A percentile compares a stretch with the other conserved stretches of the same genome.
Conservation (phyloP, 1,140 invertebrate genomes). For the Orchesella cincta region DNA sequence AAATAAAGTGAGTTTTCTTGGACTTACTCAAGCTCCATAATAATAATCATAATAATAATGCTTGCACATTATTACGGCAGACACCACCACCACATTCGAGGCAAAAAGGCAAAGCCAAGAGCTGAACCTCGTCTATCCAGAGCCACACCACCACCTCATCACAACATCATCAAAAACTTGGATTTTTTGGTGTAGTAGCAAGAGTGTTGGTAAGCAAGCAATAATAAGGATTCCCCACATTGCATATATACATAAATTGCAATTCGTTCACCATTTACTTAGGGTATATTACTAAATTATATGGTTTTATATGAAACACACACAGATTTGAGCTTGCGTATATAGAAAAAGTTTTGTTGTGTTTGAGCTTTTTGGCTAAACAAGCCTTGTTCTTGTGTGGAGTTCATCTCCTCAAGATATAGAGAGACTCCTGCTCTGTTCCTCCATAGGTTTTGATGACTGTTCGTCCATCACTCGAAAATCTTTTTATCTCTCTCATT, state of each 20-base stretch:
- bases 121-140: not conserved
- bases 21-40: not conserved
- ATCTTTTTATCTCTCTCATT: constrained; percentile 11
- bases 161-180: not conserved
- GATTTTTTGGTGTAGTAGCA: not conserved
- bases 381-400: not conserved
- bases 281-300: constrained; percentile 4
- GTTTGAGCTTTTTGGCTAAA: not conserved
- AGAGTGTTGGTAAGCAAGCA: no score
- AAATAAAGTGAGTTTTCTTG: not conserved
- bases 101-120: not conserved
- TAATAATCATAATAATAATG: constrained; percentile 22
- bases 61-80: constrained; percentile 11
- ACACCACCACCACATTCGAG: not conserved
- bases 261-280: constrained; percentile 3
- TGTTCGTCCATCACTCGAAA: constrained; percentile 4
- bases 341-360: no score
- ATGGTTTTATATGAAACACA: not conserved
- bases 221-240: constrained; percentile 17
- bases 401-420: not conserved
- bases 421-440: not conserved
- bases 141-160: constrained; percentile 4
- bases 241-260: not conserved
- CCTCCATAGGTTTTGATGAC: constrained; percentile 4
- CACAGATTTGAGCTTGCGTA: not conserved